Percentiles rank a stretch among this genome's conserved stretches.
Conservation (phyloP, 2,113 vertebrate species). For the Bubo blakistoni region DNA sequence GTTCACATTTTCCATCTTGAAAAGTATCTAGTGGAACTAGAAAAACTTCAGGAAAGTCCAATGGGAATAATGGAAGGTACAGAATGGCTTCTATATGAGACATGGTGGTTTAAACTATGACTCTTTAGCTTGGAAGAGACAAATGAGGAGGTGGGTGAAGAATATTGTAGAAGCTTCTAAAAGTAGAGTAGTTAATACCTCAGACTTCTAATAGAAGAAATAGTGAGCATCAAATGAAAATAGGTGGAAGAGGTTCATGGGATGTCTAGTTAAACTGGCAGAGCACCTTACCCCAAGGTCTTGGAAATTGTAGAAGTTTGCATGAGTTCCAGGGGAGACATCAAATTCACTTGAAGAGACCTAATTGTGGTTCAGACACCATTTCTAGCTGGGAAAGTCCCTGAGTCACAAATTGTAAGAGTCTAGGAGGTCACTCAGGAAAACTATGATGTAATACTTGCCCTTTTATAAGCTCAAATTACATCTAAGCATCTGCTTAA, state of each 20-base stretch:
- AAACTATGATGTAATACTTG: neutral
- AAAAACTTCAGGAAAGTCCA: neutral
- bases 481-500: neutral
- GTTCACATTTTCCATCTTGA: neutral
- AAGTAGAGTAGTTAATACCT: neutral
- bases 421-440: neutral
- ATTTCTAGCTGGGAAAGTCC: neutral
- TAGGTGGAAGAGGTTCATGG: neutral
- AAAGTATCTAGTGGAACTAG: neutral
- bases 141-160: neutral
- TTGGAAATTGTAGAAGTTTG: neutral
- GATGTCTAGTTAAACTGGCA: neutral
- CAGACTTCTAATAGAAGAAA: neutral
- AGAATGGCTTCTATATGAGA: neutral
- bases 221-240: neutral
- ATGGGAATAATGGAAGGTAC: neutral
- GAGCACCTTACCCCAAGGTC: neutral
- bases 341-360: neutral
- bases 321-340: neutral
- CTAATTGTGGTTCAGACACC: neutral
- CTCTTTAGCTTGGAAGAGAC: neutral
- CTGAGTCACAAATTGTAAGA: neutral
- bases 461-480: neutral
- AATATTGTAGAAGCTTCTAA: neutral
- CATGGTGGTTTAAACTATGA: neutral